Percentiles rank a stretch among this genome's conserved stretches.
phyloP scores from a whole-genome alignment of 2,113 vertebrate species.

The Pelobates fuscus region DNA sequence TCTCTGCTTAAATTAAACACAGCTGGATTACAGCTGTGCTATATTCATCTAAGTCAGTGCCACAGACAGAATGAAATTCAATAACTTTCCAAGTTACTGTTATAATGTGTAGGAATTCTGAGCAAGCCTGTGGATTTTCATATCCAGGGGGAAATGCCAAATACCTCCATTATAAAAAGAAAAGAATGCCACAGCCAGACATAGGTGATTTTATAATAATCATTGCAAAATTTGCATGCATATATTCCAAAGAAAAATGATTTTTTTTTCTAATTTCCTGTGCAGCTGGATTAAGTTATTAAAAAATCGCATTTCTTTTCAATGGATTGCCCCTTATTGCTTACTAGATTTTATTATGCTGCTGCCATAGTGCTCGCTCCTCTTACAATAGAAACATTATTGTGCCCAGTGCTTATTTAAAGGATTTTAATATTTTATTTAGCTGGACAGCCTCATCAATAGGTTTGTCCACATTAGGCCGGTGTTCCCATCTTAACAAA shows the following conservation, averaged over 20 bases:
- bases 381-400: too few relatives aligned
- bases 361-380: too few relatives aligned
- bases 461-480: too few relatives aligned
- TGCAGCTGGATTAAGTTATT: background rate
- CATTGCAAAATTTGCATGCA: background rate
- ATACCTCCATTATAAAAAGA: slow-evolving; percentile 6
- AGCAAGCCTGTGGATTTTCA: slow-evolving; percentile 23
- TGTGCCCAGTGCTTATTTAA: too few relatives aligned
- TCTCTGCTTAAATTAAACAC: slow-evolving; percentile 65
- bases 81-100: slow-evolving; percentile 37
- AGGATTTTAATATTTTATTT: too few relatives aligned
- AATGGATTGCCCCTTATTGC: too few relatives aligned
- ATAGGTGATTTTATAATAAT: background rate
- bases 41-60: slow-evolving; percentile 54
- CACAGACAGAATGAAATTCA: slow-evolving; percentile 53
- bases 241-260: background rate
- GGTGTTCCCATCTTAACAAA: too few relatives aligned
- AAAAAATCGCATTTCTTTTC: background rate
- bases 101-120: slow-evolving; percentile 51
- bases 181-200: slow-evolving; percentile 30
- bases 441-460: too few relatives aligned
- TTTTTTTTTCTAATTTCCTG: background rate
- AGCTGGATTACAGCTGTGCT: slow-evolving; percentile 69
- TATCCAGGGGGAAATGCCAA: background rate
- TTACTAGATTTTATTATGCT: too few relatives aligned